Conservation (phyloP, 2,888 invertebrate genomes). For the Allygus modestus region DNA sequence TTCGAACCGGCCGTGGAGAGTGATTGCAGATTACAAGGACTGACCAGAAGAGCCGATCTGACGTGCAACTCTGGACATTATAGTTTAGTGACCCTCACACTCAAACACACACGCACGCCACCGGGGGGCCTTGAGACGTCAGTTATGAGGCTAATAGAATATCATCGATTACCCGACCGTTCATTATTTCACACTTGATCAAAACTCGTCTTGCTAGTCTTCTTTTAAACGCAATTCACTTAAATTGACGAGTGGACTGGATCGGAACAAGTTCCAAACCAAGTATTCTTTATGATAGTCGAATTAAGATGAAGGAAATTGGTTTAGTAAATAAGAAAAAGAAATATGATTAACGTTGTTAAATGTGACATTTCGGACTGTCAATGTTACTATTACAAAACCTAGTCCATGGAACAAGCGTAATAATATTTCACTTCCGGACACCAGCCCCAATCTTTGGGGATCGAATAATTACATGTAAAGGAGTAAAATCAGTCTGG, state of each 20-base stretch:
- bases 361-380: too few species aligned
- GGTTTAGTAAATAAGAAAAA: too few species aligned
- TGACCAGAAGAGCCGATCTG: background rate
- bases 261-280: background rate
- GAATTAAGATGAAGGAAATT: too few species aligned
- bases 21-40: conserved; percentile 16
- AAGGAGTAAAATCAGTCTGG: too few species aligned
- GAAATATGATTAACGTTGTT: too few species aligned
- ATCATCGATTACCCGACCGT: conserved; percentile 4
- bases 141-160: background rate
- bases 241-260: background rate
- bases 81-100: conserved; percentile 8
- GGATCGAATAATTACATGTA: too few species aligned
- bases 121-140: background rate
- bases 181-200: conserved; percentile 28
- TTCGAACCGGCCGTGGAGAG: background rate
- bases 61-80: background rate
- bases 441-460: too few species aligned
- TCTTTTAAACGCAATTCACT: background rate
- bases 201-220: background rate
- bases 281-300: too few species aligned
- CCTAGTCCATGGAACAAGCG: too few species aligned
- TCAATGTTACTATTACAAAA: too few species aligned
- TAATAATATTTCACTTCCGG: too few species aligned
- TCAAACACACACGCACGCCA: background rate